These are phyloP conservation scores for Rhodophaea formosa DNA, from an alignment of 2,888 invertebrate species.

Conservation along the genomic window DNA sequence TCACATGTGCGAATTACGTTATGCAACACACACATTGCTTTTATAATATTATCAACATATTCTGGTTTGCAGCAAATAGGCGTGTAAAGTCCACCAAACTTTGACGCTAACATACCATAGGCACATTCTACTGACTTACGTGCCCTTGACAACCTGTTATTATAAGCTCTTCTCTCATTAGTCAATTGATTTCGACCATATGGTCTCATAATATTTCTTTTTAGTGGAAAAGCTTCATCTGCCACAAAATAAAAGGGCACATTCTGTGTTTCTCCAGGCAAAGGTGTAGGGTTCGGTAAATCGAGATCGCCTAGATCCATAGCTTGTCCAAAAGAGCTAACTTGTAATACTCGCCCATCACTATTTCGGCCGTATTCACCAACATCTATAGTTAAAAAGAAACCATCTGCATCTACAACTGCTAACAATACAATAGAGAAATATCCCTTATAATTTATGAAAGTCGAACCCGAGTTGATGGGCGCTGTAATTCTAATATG, in stretches of 20 bases:
- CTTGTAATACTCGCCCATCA: neutral
- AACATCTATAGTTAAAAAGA: constrained; percentile 13
- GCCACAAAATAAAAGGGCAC: neutral
- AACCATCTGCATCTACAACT: constrained; percentile 11
- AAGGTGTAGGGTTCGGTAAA: neutral
- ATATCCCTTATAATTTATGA: constrained; percentile 11
- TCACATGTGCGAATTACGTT: neutral
- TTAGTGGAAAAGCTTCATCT: constrained; percentile 1
- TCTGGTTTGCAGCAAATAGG: neutral
- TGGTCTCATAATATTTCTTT: neutral
- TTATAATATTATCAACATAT: neutral
- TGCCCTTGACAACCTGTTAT: constrained; percentile 9
- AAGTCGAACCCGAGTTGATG: neutral
- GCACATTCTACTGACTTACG: constrained; percentile 15
- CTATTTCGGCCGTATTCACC: constrained; percentile 15
- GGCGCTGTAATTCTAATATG: constrained; percentile 1
- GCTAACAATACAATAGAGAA: constrained; percentile 11
- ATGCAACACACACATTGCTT: neutral
- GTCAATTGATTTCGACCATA: constrained; percentile 6
- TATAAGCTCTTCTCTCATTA: constrained; percentile 11
- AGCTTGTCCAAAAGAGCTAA: neutral
- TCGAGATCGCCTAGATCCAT: neutral
- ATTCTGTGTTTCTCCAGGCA: neutral
- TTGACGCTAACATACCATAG: constrained; percentile 4
- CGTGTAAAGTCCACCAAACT: neutral